phyloP scores from a whole-genome alignment of 30 jellyfish, hydroid and myxozoan species.

The Rhopilema esculentum region DNA sequence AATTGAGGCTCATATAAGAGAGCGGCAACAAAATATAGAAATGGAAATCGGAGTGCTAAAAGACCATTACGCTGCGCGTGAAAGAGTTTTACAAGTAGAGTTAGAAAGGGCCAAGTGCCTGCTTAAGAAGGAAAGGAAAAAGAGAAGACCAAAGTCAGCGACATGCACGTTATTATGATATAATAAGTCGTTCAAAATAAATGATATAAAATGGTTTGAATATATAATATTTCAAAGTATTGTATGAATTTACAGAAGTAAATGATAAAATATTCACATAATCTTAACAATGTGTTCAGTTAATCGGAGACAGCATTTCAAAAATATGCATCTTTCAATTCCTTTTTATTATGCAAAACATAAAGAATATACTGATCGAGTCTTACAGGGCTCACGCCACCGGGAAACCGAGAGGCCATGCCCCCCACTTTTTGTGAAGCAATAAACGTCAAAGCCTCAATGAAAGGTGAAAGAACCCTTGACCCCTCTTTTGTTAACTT shows the following conservation, averaged over 20 bases:
- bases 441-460: too few species aligned
- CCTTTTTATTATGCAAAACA: neutral
- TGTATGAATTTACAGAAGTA: neutral
- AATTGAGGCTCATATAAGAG: conserved; percentile 52
- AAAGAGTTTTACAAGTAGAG: conserved; percentile 54
- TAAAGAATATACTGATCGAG: too few species aligned
- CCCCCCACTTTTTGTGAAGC: too few species aligned
- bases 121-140: conserved; percentile 26
- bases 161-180: conserved; percentile 20
- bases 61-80: conserved; percentile 41
- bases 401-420: too few species aligned
- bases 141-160: conserved; percentile 15
- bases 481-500: too few species aligned
- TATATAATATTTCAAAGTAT: neutral
- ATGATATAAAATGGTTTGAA: neutral
- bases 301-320: neutral
- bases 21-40: conserved; percentile 40
- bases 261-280: neutral
- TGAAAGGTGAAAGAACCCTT: too few species aligned
- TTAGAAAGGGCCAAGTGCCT: conserved; percentile 40
- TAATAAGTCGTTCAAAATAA: neutral
- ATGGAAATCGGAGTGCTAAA: conserved; percentile 33
- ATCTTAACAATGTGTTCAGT: neutral
- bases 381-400: too few species aligned
- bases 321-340: neutral